Base-by-base conservation (phyloP, 2,888 invertebrate genomes). In the Philopedon plagiatum region DNA sequence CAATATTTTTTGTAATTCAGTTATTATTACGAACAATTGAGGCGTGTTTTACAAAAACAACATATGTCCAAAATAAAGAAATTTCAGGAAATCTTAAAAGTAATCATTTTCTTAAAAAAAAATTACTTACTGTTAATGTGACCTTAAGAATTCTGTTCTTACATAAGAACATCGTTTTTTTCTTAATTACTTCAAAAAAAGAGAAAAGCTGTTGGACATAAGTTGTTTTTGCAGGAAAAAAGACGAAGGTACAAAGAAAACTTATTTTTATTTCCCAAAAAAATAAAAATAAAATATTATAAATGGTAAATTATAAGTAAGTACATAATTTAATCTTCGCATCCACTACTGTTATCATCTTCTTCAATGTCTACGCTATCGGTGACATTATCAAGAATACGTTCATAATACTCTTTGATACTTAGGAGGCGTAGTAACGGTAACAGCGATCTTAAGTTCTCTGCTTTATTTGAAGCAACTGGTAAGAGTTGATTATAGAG, bases 311-410 rank as follows among this genome's bases (percentile, higher is more conserved):
- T 15, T 8, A 15, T 15, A 44, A 8, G 8, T 15, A 44, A 1
- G 8, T 44, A 15, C 13, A 44, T 15, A 44, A 44, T 2, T 15
- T 44, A 44, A 13, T 21, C 23, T 13, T 21, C 23, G 4, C 54
- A 21, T 11, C 23, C 54, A 54, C 54, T 54, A 13, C 54, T 54
- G 23, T 54, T 54, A 5, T 23, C 54, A 23, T 54, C 54, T 54
- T 54, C 23, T 29, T 54, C 54, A 3, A 54, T 54, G n/a, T 54
- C 54, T 18, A 13, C 21, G 26, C n/a, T 54, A n/a, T 18, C 23
- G 21, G 23, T 13, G 1, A 44, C 8, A 15, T 44, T 8, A 15
- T 15, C 54, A 23, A 19, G 54, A 21, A 54, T 23, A 26, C 23
- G 21, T 9, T 54, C 23, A 54, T 54, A 54, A 11, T 21, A 29